phyloP scores from a whole-genome alignment of 1,140 invertebrate species.

The Cyphomyrmex costatus region DNA sequence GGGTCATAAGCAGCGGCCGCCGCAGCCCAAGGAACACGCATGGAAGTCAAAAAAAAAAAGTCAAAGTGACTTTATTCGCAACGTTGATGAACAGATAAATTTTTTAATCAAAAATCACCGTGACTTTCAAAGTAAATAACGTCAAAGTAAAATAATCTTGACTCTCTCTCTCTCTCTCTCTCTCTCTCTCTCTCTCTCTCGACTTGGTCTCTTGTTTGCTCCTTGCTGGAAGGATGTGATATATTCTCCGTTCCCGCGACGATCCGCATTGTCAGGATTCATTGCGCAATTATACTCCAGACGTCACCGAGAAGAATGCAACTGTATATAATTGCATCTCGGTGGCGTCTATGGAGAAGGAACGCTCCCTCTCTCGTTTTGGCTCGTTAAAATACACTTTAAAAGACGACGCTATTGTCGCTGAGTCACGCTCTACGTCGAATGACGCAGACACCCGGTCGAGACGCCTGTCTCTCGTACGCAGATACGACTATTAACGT shows the following conservation, averaged over 20 bases:
- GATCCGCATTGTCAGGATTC: not conserved
- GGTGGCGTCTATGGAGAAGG: not conserved
- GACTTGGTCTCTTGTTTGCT: no score
- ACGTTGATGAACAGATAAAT: no score
- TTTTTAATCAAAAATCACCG: no score
- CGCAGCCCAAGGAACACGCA: no score
- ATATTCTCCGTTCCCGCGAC: not conserved
- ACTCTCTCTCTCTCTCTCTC: no score
- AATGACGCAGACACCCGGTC: slow-evolving; percentile 16
- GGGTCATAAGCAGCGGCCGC: slow-evolving; percentile 70
- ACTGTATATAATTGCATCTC: no score
- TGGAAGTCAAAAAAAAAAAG: no score
- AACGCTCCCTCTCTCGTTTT: not conserved
- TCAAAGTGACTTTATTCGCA: no score
- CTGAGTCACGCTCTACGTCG: slow-evolving; percentile 2
- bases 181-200: no score
- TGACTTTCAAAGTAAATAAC: no score
- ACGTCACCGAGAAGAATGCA: not conserved
- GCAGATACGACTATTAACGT: not conserved
- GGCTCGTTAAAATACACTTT: not conserved
- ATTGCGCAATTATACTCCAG: not conserved
- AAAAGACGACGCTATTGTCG: slow-evolving; percentile 9
- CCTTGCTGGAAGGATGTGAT: no score
- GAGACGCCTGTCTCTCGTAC: not conserved
- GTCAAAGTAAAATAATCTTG: no score